phyloP scores from a whole-genome alignment of 1,140 invertebrate species.

The Diachasmimorpha longicaudata region DNA sequence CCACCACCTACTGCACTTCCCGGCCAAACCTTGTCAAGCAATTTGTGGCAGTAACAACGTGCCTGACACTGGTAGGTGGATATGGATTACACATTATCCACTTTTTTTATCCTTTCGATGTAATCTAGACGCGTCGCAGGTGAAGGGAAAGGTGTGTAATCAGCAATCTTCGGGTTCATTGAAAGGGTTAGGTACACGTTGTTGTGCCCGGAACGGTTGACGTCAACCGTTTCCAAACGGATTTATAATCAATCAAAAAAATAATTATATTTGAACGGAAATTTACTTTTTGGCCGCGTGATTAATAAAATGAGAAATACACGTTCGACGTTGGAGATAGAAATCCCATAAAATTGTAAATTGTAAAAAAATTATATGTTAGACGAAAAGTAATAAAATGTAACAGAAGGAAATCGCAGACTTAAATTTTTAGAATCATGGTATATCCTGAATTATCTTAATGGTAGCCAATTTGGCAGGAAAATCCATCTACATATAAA shows the following conservation, averaged over 20 bases:
- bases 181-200: not conserved
- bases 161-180: not conserved
- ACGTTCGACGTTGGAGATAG: not conserved
- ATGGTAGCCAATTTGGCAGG: no score
- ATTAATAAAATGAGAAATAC: not conserved
- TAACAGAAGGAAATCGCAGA: no score
- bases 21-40: constrained; percentile 63
- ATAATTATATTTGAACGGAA: not conserved
- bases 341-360: not conserved
- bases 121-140: constrained; percentile 38
- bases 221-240: not conserved
- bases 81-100: constrained; percentile 35
- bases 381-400: no score
- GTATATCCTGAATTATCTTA: no score
- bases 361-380: not conserved
- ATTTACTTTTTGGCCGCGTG: no score
- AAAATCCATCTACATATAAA: no score
- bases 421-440: no score
- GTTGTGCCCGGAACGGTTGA: not conserved
- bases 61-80: constrained; percentile 35
- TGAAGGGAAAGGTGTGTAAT: constrained; percentile 22
- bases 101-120: constrained; percentile 42
- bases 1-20: constrained; percentile 44
- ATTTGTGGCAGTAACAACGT: constrained; percentile 64
- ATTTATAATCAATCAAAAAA: not conserved